phyloP scores from a whole-genome alignment of 2,888 invertebrate genomes.

The Galerucella pusilla region DNA sequence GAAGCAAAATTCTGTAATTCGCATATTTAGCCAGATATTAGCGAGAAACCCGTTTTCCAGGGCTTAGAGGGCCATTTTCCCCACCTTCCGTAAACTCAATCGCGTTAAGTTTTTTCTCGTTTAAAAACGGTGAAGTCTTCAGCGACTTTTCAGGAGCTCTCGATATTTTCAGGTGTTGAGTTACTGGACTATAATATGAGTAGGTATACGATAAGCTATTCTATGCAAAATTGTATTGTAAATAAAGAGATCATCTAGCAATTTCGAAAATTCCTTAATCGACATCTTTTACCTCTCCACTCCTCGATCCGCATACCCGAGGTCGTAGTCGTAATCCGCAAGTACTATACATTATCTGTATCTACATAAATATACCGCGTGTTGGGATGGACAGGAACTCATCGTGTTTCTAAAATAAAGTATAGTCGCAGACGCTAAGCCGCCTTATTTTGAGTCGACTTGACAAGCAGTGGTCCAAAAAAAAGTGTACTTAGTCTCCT shows the following conservation, averaged over 20 bases:
- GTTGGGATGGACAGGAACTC: slow-evolving; percentile 30
- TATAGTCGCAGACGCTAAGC: slow-evolving; percentile 28
- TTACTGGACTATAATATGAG: background rate
- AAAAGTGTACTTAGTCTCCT: slow-evolving; percentile 13
- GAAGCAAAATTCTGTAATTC: no score
- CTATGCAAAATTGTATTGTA: background rate
- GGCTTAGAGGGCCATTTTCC: no score
- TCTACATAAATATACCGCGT: slow-evolving; percentile 10
- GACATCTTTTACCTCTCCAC: background rate
- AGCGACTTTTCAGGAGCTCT: no score
- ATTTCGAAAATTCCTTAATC: slow-evolving; percentile 19
- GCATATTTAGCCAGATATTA: no score
- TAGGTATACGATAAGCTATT: background rate
- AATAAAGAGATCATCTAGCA: slow-evolving; percentile 9
- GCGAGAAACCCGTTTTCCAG: no score
- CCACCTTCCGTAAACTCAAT: no score
- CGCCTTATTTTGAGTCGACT: slow-evolving; percentile 32
- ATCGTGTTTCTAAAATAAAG: slow-evolving; percentile 25
- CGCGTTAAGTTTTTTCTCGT: no score
- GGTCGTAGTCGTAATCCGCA: slow-evolving; percentile 18
- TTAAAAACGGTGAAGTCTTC: no score
- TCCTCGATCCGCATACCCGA: slow-evolving; percentile 3
- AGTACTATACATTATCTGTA: background rate
- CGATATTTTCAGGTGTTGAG: no score
- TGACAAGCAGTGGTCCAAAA: slow-evolving; percentile 31